Percentiles rank a stretch among this genome's conserved stretches.
These are phyloP conservation scores for Cercocebus atys DNA, from an alignment of 2,113 vertebrate species.

Conservation along the genomic window DNA sequence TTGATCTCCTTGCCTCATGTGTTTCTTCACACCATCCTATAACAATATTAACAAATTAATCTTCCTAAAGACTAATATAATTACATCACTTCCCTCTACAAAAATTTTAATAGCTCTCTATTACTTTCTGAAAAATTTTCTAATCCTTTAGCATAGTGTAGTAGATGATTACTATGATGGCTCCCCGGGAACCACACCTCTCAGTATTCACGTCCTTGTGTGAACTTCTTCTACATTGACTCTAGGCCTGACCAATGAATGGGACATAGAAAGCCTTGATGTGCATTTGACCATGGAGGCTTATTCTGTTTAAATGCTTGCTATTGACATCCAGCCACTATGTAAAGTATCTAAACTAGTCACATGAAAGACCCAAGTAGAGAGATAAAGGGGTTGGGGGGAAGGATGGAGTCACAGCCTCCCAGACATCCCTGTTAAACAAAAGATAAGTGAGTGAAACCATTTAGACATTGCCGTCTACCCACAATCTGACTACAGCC, in stretches of 20 bases:
- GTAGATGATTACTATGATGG: background rate
- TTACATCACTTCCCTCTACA: background rate
- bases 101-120: background rate
- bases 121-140: background rate
- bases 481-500: background rate
- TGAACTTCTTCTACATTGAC: background rate
- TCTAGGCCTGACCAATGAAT: background rate
- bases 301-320: background rate
- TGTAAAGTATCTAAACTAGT: background rate
- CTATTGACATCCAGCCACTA: background rate
- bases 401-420: background rate
- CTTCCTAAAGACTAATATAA: constrained; percentile 9
- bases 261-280: background rate
- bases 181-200: background rate
- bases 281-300: background rate
- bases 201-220: background rate
- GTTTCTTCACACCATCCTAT: background rate
- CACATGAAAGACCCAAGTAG: background rate
- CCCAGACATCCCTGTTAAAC: background rate
- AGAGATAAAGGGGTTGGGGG: background rate
- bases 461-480: background rate
- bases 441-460: background rate
- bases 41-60: background rate
- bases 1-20: background rate
- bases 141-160: background rate